These are phyloP conservation scores for Megaustenia siamemsis DNA, from an alignment of 2,888 invertebrate species.

Conservation along the genomic window DNA sequence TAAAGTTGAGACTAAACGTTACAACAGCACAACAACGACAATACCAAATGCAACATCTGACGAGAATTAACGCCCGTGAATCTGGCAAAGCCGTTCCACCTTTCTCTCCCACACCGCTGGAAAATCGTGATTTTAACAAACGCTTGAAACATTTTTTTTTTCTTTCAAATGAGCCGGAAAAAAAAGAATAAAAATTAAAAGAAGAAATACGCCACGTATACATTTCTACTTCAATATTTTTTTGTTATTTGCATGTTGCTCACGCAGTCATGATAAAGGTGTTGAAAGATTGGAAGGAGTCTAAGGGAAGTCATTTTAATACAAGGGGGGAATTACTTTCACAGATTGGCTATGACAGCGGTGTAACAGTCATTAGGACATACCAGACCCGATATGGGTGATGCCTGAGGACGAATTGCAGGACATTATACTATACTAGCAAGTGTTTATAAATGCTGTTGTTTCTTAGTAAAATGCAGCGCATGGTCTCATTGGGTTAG, in stretches of 20 bases:
- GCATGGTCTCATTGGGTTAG: too few relatives aligned
- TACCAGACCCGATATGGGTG: too few relatives aligned
- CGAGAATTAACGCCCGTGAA: conserved; percentile 45
- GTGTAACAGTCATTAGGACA: too few relatives aligned
- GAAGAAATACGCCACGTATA: neutral
- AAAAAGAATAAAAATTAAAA: too few relatives aligned
- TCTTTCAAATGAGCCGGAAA: neutral
- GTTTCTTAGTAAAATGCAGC: too few relatives aligned
- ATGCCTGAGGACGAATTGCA: too few relatives aligned
- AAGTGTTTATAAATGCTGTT: too few relatives aligned
- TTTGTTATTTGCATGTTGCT: neutral
- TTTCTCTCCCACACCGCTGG: conserved; percentile 22
- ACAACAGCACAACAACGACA: conserved; percentile 39
- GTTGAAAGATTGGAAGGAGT: neutral
- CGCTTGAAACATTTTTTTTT: neutral
- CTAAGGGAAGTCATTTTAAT: neutral
- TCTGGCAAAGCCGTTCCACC: conserved; percentile 31
- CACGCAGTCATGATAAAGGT: neutral
- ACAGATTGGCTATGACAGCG: too few relatives aligned
- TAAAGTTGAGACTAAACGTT: conserved; percentile 33
- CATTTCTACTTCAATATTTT: neutral
- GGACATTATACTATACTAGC: too few relatives aligned
- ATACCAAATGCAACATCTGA: conserved; percentile 49
- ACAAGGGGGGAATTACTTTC: too few relatives aligned
- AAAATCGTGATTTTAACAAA: conserved; percentile 30